Conservation (phyloP, 2,797 vertebrate genomes). For the Rhadinocentrus ornatus region DNA sequence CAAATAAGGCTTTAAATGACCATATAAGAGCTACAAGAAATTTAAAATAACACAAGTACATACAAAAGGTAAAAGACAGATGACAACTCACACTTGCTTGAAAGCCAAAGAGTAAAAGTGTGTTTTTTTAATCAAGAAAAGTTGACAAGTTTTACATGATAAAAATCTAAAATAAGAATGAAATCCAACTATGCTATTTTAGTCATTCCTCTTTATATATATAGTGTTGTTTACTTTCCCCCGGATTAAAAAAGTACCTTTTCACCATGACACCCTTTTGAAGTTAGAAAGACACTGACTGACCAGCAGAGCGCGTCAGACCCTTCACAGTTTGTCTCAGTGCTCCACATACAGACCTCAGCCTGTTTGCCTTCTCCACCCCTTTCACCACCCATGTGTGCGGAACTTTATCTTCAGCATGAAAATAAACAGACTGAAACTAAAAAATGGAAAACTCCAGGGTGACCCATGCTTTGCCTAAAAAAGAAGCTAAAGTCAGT, state of each 20-base stretch:
- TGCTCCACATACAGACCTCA: background rate
- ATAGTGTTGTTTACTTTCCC: too few species aligned
- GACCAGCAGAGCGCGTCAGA: conserved; percentile 47
- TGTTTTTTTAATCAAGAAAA: too few species aligned
- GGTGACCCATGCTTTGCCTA: background rate
- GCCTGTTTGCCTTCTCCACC: background rate
- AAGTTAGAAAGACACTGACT: background rate
- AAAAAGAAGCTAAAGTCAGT: background rate
- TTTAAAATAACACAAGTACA: too few species aligned
- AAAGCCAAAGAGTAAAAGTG: too few species aligned
- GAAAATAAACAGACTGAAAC: conserved; percentile 19
- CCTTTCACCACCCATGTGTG: background rate
- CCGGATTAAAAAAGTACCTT: background rate
- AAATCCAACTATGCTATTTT: too few species aligned
- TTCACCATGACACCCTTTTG: background rate
- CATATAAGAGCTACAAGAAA: too few species aligned
- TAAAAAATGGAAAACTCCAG: background rate
- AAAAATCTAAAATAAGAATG: too few species aligned
- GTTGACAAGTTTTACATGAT: too few species aligned
- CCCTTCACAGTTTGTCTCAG: background rate
- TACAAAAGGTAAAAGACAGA: too few species aligned
- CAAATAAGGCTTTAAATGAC: too few species aligned
- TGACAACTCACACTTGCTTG: too few species aligned
- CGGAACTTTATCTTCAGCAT: conserved; percentile 5
- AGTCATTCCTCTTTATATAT: too few species aligned